Base-by-base conservation (phyloP, 2,113 vertebrate genomes). In the Micromys minutus region DNA sequence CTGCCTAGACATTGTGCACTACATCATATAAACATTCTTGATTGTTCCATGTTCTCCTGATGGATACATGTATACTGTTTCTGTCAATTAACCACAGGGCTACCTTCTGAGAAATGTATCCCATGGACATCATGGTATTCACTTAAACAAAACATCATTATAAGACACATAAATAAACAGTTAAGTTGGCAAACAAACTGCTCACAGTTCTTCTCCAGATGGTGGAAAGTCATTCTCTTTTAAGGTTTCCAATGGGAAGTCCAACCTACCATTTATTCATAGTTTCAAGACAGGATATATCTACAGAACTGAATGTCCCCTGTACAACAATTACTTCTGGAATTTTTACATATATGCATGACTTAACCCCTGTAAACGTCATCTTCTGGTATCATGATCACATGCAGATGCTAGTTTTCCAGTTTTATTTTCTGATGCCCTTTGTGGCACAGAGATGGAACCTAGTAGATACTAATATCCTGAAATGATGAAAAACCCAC, bases 11-110 rank as follows among this genome's bases (percentile, higher is more conserved):
- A 86, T 72, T 89, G 10, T 29, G 36, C 81, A 57, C 52, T 3
- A 26, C 65, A 47, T 10, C 65, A 76, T 67, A 92, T 61, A 89
- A 94, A 93, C 74, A 83, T 47, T 89, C 47, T 84, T 75, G 67
- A 88, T 39, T 76, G 31, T 45, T 8, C 36, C 7, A n/a, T 39
- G 31, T 59, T 93, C 16, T 87, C 77, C 77, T 83, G 22, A 83
- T 52, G 17, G 16, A 24, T 29, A 59, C 22, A 67, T 57, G 9
- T 24, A 81, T 65, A 36, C 10, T 75, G 7, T 63, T 36, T 55
- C 11, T 76, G n/a, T 67, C 74, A 42, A 24, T 69, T 77, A 47
- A 47, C 34, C n/a, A 31, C 36, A 5, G 47, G 24, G 29, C 19
- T 76, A 24, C 36, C 24, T 67, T 76, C 69, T 57, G 19, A 76